Evolutionary conservation across 2,888 invertebrate species (phyloP).

Genomic region (Drosophila acutilabella): DNA sequence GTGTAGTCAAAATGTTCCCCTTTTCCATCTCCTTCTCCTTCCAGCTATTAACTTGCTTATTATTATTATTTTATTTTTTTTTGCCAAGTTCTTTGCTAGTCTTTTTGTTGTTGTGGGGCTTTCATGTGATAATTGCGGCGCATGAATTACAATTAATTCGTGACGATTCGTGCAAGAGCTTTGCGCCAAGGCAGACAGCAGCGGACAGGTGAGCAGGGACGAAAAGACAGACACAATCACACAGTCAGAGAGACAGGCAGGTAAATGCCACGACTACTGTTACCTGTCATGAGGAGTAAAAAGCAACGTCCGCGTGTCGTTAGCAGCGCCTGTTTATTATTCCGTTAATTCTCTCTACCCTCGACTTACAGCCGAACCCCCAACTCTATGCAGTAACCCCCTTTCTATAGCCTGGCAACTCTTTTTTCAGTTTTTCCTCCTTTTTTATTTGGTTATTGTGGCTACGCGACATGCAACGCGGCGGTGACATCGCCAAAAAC

Average conservation of each 20-base stretch:
- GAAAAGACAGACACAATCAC: not conserved
- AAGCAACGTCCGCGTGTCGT: constrained; percentile 75
- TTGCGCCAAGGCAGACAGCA: constrained; percentile 51
- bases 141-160: constrained; percentile 85
- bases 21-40: not conserved
- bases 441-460: constrained; percentile 48
- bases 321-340: constrained; percentile 82
- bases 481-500: constrained; percentile 79
- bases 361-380: not conserved
- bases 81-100: constrained; percentile 40
- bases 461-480: constrained; percentile 73
- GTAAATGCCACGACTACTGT: constrained; percentile 32
- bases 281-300: constrained; percentile 29
- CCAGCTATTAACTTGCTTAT: constrained; percentile 16
- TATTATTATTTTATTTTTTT: constrained; percentile 23
- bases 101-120: constrained; percentile 26
- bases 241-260: not conserved
- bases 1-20: constrained; percentile 18
- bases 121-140: constrained; percentile 84
- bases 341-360: constrained; percentile 74
- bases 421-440: constrained; percentile 19
- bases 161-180: constrained; percentile 77
- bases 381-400: not conserved
- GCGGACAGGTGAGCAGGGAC: constrained; percentile 19
- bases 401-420: constrained; percentile 36